Conservation (phyloP, 1,140 invertebrate genomes). For the Elysia chlorotica region DNA sequence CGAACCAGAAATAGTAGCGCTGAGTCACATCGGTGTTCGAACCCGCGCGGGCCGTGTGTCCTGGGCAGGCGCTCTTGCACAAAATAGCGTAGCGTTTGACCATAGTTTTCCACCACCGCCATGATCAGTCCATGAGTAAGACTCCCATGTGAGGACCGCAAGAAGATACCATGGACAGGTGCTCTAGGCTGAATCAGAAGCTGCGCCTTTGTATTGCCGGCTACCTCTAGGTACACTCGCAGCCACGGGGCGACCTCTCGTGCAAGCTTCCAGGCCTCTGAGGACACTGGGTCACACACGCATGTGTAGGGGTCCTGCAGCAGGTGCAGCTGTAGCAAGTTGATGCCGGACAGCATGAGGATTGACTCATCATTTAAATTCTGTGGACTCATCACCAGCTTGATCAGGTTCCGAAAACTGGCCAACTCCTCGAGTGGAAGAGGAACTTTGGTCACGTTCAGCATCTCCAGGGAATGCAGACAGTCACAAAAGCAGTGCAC, state of each 20-base stretch:
- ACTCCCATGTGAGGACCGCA: slow-evolving; percentile 40
- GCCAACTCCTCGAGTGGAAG: slow-evolving; percentile 78
- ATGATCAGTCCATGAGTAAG: slow-evolving; percentile 32
- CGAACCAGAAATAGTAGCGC: slow-evolving; percentile 69
- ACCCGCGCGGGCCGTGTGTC: slow-evolving; percentile 63
- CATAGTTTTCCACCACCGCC: slow-evolving; percentile 45
- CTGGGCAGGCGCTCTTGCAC: slow-evolving; percentile 72
- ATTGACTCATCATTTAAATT: slow-evolving; percentile 80
- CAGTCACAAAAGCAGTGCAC: slow-evolving; percentile 67
- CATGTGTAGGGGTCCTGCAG: slow-evolving; percentile 75
- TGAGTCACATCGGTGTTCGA: slow-evolving; percentile 72
- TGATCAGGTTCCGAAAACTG: slow-evolving; percentile 76
- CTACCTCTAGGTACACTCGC: slow-evolving; percentile 39
- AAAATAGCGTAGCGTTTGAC: slow-evolving; percentile 42
- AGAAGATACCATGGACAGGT: slow-evolving; percentile 46
- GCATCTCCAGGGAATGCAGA: slow-evolving; percentile 71
- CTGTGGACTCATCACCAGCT: slow-evolving; percentile 78
- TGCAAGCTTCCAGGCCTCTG: slow-evolving; percentile 44
- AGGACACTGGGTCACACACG: slow-evolving; percentile 29
- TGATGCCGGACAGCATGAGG: slow-evolving; percentile 56
- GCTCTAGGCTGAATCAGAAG: slow-evolving; percentile 49
- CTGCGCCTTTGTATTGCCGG: slow-evolving; percentile 34
- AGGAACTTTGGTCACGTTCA: slow-evolving; percentile 77
- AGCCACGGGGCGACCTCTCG: slow-evolving; percentile 44
- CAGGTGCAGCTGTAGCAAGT: slow-evolving; percentile 75